These are phyloP conservation scores for Erebia aethiops DNA, from an alignment of 2,888 invertebrate genomes.

Conservation along the genomic window DNA sequence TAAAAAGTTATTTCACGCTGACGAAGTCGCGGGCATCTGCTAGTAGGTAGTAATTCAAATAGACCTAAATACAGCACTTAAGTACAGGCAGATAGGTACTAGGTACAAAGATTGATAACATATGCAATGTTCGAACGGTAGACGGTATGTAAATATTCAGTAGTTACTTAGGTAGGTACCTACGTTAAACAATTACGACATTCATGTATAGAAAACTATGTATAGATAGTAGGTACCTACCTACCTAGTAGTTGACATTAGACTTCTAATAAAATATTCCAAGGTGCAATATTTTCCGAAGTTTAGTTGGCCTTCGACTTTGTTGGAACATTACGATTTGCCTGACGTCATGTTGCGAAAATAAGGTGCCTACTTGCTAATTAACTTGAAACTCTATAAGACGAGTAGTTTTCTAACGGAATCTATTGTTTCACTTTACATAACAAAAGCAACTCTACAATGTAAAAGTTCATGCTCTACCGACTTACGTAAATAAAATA, in stretches of 20 bases:
- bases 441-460: no score
- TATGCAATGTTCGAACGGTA: conserved; percentile 17
- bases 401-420: no score
- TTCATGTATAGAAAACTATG: conserved; percentile 25
- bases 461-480: no score
- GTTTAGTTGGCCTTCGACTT: conserved; percentile 63
- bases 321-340: conserved; percentile 52
- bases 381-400: no score
- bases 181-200: conserved; percentile 42
- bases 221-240: not conserved
- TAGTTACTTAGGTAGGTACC: conserved; percentile 8
- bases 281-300: conserved; percentile 58
- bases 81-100: not conserved
- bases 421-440: no score
- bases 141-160: conserved; percentile 38
- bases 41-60: not conserved
- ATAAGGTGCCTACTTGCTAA: not conserved
- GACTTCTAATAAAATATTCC: conserved; percentile 49
- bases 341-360: conserved; percentile 49
- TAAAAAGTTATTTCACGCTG: no score
- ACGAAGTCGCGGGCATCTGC: no score
- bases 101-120: conserved; percentile 7
- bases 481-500: no score
- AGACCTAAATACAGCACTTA: not conserved
- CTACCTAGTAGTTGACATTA: conserved; percentile 34